These are phyloP conservation scores for Pyrrhosoma nymphula DNA, from an alignment of 2,888 invertebrate species.

Conservation along the genomic window DNA sequence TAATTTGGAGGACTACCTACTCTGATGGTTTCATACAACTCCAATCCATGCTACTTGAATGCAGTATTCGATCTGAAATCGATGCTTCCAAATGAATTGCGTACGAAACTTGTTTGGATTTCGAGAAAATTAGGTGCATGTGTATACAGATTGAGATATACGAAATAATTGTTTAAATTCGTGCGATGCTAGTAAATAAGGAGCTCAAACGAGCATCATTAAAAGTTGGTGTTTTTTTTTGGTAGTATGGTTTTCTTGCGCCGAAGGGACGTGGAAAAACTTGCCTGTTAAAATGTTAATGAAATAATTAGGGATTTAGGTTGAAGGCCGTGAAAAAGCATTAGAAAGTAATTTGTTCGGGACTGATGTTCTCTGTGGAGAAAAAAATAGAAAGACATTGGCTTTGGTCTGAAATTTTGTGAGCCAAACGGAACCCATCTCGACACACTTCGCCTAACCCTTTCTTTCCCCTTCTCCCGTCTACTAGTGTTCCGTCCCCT, in stretches of 20 bases:
- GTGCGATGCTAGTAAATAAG: too few species aligned
- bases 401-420: neutral
- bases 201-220: too few species aligned
- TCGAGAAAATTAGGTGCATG: too few species aligned
- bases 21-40: too few species aligned
- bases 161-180: too few species aligned
- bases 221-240: neutral
- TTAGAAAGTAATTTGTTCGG: neutral
- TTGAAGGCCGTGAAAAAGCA: neutral
- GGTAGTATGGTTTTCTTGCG: neutral
- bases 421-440: conserved; percentile 58
- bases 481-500: too few species aligned
- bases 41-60: too few species aligned
- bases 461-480: neutral
- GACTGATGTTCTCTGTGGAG: neutral
- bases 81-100: too few species aligned
- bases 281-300: neutral
- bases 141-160: too few species aligned
- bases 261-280: neutral
- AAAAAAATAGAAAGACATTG: neutral
- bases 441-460: conserved; percentile 15
- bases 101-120: too few species aligned
- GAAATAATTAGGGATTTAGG: neutral
- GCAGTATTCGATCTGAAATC: too few species aligned
- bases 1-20: neutral